Evolutionary conservation across 1,140 invertebrate genomes (phyloP).

Genomic region (Venturia canescens): DNA sequence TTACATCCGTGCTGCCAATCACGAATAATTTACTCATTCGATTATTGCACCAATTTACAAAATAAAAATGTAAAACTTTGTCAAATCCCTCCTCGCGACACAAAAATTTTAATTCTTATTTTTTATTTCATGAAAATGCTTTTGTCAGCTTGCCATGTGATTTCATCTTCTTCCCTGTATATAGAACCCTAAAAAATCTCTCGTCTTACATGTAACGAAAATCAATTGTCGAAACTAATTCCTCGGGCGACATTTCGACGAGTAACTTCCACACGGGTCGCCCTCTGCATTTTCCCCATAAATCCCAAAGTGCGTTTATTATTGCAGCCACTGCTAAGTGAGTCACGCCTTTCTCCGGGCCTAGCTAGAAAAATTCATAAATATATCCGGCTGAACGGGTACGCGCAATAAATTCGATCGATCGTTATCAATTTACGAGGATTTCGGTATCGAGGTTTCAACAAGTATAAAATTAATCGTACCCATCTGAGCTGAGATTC

Average conservation of each 20-base stretch:
- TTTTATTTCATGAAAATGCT: slow-evolving; percentile 32
- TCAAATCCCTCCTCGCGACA: too few species aligned
- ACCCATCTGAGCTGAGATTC: slow-evolving; percentile 95
- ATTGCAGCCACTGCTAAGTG: slow-evolving; percentile 93
- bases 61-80: too few species aligned
- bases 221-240: slow-evolving; percentile 90
- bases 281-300: slow-evolving; percentile 89
- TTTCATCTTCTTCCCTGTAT: too few species aligned
- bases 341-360: slow-evolving; percentile 94
- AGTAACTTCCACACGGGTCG: slow-evolving; percentile 94
- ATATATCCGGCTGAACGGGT: background rate
- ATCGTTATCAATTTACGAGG: background rate
- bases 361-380: slow-evolving; percentile 80
- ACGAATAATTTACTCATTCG: background rate
- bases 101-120: background rate
- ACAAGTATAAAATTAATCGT: slow-evolving; percentile 57
- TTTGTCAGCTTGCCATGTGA: too few species aligned
- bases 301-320: slow-evolving; percentile 93
- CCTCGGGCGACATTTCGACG: slow-evolving; percentile 88
- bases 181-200: too few species aligned
- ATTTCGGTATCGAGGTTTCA: too few species aligned
- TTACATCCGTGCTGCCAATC: slow-evolving; percentile 84
- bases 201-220: slow-evolving; percentile 89
- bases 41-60: background rate
- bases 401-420: background rate